phyloP scores from a whole-genome alignment of 1,140 invertebrate genomes.

The Zaprionus inermis region DNA sequence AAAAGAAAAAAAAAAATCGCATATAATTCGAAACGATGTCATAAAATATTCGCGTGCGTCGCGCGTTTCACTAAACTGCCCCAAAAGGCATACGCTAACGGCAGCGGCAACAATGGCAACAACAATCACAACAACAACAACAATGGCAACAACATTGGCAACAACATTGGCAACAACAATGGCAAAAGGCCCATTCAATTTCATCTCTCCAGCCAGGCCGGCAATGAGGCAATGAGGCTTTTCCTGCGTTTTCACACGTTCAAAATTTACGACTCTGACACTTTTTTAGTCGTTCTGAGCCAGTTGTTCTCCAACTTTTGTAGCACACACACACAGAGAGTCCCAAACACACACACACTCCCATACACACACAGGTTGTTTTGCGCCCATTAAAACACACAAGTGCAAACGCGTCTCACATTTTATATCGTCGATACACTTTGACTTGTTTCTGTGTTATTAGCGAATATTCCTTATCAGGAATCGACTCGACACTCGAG shows the following conservation, averaged over 20 bases:
- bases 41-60: slow-evolving; percentile 79
- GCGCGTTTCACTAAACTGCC: slow-evolving; percentile 60
- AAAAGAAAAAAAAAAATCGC: slow-evolving; percentile 38
- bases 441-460: slow-evolving; percentile 44
- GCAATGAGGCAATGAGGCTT: slow-evolving; percentile 78
- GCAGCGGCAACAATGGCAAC: slow-evolving; percentile 29
- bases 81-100: slow-evolving; percentile 52
- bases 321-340: slow-evolving; percentile 15
- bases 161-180: slow-evolving; percentile 65
- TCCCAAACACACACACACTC: slow-evolving; percentile 23
- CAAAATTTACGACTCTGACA: slow-evolving; percentile 74
- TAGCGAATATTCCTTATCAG: slow-evolving; percentile 25
- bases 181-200: slow-evolving; percentile 63
- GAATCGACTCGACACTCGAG: slow-evolving; percentile 8
- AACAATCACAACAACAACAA: slow-evolving; percentile 38
- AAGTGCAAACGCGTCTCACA: slow-evolving; percentile 38
- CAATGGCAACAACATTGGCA: slow-evolving; percentile 57
- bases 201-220: slow-evolving; percentile 54
- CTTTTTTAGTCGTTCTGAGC: slow-evolving; percentile 34
- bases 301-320: slow-evolving; percentile 45
- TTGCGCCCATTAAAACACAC: slow-evolving; percentile 16
- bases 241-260: slow-evolving; percentile 82
- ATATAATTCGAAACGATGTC: slow-evolving; percentile 74
- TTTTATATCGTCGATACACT: slow-evolving; percentile 30
- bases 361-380: slow-evolving; percentile 10